phyloP scores from a whole-genome alignment of 2,113 vertebrate genomes.

The Lepidothrix coronata region DNA sequence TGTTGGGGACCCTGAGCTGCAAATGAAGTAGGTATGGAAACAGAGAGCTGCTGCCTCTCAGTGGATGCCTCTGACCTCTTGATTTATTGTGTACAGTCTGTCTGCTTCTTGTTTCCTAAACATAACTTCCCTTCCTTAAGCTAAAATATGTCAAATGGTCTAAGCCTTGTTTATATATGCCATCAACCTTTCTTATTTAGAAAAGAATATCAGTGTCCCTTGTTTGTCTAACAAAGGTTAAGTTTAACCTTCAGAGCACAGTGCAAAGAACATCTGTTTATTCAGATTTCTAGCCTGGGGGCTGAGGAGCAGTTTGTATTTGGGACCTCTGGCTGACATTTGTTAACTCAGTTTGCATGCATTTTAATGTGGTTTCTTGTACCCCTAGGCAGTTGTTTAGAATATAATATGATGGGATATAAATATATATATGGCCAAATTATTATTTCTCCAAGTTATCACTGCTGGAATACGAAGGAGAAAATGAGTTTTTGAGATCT shows the following conservation, averaged over 20 bases:
- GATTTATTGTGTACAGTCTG: background rate
- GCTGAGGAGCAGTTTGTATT: background rate
- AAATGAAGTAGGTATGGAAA: background rate
- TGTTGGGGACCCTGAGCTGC: background rate
- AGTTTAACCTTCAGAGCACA: constrained; percentile 11
- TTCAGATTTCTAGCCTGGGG: constrained; percentile 2
- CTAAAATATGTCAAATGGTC: background rate
- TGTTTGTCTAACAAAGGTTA: constrained; percentile 35
- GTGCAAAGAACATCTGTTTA: constrained; percentile 47
- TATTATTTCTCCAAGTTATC: background rate
- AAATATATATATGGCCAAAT: background rate
- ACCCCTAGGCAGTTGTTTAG: background rate
- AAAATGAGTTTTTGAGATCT: background rate
- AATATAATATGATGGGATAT: background rate
- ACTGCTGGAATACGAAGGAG: background rate
- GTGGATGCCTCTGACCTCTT: background rate
- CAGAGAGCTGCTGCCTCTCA: background rate
- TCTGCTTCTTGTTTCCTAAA: background rate
- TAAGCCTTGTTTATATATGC: background rate
- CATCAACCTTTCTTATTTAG: background rate
- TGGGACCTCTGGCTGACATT: constrained; percentile 28
- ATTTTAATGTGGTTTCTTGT: constrained; percentile 18
- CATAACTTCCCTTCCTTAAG: background rate
- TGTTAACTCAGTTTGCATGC: background rate
- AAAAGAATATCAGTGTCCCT: background rate